Percentiles rank a stretch among this genome's conserved stretches.
These are phyloP conservation scores for Synergus laeviventris DNA, from an alignment of 2,888 invertebrate species.

Conservation along the genomic window DNA sequence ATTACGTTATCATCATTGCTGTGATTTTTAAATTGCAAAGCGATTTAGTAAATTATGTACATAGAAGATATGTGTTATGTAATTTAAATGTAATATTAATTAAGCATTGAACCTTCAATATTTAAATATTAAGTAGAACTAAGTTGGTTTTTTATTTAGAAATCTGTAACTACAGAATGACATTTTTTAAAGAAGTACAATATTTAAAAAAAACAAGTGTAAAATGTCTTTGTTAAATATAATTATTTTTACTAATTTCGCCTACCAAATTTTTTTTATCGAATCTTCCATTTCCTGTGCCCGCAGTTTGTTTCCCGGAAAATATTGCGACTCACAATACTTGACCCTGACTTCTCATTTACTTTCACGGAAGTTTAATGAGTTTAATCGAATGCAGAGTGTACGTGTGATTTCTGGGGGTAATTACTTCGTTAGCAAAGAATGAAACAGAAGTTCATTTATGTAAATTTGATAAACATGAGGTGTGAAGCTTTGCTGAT, in stretches of 20 bases:
- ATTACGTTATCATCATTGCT: not conserved
- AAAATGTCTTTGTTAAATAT: not conserved
- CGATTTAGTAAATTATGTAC: constrained; percentile 7
- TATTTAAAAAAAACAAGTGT: not conserved
- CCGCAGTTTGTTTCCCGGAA: not conserved
- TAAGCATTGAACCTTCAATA: not conserved
- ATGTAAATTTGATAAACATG: not conserved
- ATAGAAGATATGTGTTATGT: not conserved
- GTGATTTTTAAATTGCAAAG: constrained; percentile 30
- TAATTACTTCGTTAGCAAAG: not conserved
- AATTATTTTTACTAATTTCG: constrained; percentile 2
- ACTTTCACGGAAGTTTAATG: constrained; percentile 4
- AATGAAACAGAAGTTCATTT: not conserved
- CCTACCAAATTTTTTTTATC: not conserved
- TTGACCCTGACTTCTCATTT: not conserved
- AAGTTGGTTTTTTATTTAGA: not conserved
- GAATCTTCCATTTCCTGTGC: not conserved
- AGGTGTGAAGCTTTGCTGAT: not conserved
- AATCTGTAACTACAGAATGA: not conserved
- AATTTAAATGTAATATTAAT: constrained; percentile 2
- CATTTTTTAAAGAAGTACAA: not conserved
- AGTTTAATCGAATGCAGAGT: not conserved
- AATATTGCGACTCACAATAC: not conserved
- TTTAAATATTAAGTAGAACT: not conserved
- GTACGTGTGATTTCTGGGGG: not conserved